Evolutionary conservation across 2,888 invertebrate genomes (phyloP).

Genomic region (Orthosia gothica): DNA sequence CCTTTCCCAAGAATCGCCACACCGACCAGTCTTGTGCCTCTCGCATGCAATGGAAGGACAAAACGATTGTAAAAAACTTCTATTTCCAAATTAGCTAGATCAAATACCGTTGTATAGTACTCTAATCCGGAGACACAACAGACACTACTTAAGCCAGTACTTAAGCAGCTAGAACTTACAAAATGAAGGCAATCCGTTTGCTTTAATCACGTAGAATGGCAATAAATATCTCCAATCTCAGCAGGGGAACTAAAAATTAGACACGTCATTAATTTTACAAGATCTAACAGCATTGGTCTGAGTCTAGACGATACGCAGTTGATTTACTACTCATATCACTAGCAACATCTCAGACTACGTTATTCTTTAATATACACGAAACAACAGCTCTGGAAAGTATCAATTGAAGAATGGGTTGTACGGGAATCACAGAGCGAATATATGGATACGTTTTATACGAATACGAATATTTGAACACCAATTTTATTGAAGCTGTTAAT

Average conservation of each 20-base stretch:
- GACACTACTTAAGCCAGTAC: conserved; percentile 11
- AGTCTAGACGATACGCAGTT: conserved; percentile 62
- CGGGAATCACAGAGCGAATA: background rate
- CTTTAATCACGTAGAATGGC: conserved; percentile 31
- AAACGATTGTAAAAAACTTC: background rate
- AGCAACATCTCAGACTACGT: conserved; percentile 11
- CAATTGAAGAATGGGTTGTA: conserved; percentile 11
- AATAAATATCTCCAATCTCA: conserved; percentile 54
- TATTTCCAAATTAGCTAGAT: background rate
- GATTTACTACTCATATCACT: conserved; percentile 54
- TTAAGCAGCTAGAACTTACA: conserved; percentile 14
- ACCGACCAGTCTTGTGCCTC: background rate
- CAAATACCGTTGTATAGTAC: background rate
- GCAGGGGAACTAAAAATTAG: conserved; percentile 54
- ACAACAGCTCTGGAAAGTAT: conserved; percentile 25
- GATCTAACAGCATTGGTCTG: conserved; percentile 61
- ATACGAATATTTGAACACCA: too few relatives aligned
- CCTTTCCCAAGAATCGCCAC: too few relatives aligned
- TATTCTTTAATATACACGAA: conserved; percentile 40
- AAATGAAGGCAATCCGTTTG: conserved; percentile 20
- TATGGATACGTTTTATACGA: too few relatives aligned
- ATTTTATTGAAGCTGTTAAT: too few relatives aligned
- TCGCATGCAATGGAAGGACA: background rate
- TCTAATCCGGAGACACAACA: conserved; percentile 15
- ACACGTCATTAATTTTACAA: conserved; percentile 56